These are phyloP conservation scores for Hipposideros armiger DNA, from an alignment of 2,113 vertebrate genomes.

Conservation along the genomic window DNA sequence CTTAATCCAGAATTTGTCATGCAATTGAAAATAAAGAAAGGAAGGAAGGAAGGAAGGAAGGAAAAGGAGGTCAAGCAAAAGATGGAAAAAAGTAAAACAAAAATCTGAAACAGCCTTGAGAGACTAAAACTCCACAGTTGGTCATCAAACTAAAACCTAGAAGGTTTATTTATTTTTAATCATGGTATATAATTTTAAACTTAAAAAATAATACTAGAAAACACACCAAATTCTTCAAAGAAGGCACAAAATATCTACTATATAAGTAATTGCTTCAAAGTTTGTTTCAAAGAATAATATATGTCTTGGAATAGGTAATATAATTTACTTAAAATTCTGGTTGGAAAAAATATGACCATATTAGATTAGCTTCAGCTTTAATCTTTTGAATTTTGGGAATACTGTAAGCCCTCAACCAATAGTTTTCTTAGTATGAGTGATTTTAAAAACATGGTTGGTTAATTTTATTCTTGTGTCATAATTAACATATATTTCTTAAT, in stretches of 20 bases:
- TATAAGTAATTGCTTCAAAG: not conserved
- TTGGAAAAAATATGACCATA: not conserved
- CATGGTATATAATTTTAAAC: not conserved
- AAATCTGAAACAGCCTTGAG: not conserved
- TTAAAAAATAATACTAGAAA: not conserved
- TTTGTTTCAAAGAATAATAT: not conserved
- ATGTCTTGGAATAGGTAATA: not conserved
- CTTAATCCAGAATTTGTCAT: slow-evolving; percentile 76
- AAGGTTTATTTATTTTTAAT: not conserved
- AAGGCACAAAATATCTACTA: not conserved
- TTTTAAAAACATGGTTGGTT: not conserved
- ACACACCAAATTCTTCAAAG: not conserved
- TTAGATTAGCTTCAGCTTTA: not conserved
- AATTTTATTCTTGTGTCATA: slow-evolving; percentile 3
- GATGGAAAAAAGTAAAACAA: slow-evolving; percentile 20
- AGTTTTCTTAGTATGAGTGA: not conserved
- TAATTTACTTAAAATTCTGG: slow-evolving; percentile 7
- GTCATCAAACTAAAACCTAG: slow-evolving; percentile 25
- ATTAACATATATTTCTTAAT: not conserved
- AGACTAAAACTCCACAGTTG: not conserved
- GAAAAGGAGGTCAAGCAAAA: not conserved
- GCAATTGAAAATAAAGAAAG: slow-evolving; percentile 68
- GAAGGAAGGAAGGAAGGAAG: not conserved
- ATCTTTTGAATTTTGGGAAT: not conserved
- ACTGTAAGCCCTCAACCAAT: not conserved